Percentiles rank a stretch among this genome's conserved stretches.
phyloP scores from a whole-genome alignment of 30 jellyfish, hydroid and myxozoan species.

The Cassiopea xamachana region DNA sequence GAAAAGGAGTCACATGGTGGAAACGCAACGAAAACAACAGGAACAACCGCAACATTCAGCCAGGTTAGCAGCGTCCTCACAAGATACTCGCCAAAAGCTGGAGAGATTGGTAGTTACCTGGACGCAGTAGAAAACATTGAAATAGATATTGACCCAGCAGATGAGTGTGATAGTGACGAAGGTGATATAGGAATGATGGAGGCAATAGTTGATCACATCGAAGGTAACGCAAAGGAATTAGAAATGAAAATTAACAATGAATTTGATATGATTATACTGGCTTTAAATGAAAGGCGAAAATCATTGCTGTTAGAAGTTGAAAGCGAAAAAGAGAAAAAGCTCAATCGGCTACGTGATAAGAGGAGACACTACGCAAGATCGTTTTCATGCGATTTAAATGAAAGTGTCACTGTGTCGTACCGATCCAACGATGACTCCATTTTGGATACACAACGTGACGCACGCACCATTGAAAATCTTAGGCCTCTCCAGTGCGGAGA shows the following conservation, averaged over 20 bases:
- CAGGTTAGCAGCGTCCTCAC: conserved; percentile 47
- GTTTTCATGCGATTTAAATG: conserved; percentile 15
- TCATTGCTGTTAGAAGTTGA: conserved; percentile 56
- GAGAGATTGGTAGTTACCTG: neutral
- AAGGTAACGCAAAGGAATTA: conserved; percentile 29
- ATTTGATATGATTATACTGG: conserved; percentile 43
- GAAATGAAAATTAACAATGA: conserved; percentile 30
- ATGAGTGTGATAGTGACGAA: conserved; percentile 1
- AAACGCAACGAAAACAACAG: neutral
- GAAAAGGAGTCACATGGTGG: neutral
- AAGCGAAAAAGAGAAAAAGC: conserved; percentile 47
- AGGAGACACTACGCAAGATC: conserved; percentile 62
- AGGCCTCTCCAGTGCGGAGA: conserved; percentile 77
- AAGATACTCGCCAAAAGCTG: conserved; percentile 17
- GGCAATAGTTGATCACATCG: conserved; percentile 62
- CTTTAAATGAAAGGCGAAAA: conserved; percentile 54
- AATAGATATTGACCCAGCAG: conserved; percentile 30
- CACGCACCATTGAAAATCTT: conserved; percentile 64
- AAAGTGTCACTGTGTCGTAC: neutral
- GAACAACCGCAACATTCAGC: neutral
- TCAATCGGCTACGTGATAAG: conserved; percentile 56
- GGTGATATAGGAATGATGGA: conserved; percentile 68
- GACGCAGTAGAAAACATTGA: conserved; percentile 58
- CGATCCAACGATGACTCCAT: conserved; percentile 62
- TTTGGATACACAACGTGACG: conserved; percentile 66